These are phyloP conservation scores for Synergus umbraculus DNA, from an alignment of 2,888 invertebrate genomes.

Conservation along the genomic window DNA sequence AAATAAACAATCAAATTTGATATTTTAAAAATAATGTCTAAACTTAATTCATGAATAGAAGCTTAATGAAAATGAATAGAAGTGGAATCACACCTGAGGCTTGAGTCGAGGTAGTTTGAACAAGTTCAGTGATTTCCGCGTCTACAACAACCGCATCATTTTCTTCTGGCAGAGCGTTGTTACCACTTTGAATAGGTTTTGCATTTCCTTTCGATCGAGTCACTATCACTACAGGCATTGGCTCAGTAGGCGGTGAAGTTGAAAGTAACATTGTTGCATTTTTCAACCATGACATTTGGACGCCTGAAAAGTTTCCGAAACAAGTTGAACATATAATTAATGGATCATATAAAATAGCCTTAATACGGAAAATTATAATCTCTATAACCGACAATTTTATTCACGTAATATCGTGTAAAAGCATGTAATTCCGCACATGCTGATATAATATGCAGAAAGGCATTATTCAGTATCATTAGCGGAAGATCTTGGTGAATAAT, in stretches of 20 bases:
- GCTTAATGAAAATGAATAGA: not conserved
- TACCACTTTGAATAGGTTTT: slow-evolving; percentile 56
- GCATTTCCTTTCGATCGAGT: slow-evolving; percentile 62
- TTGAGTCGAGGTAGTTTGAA: slow-evolving; percentile 59
- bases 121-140: slow-evolving; percentile 65
- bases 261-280: slow-evolving; percentile 69
- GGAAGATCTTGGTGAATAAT: too few species aligned
- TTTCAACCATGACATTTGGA: slow-evolving; percentile 72
- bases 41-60: too few species aligned
- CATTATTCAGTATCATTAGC: not conserved
- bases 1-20: not conserved
- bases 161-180: slow-evolving; percentile 67
- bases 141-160: slow-evolving; percentile 71
- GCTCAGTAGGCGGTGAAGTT: slow-evolving; percentile 59
- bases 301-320: slow-evolving; percentile 59
- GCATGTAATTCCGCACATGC: not conserved
- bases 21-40: too few species aligned
- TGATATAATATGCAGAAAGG: too few species aligned
- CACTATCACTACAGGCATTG: slow-evolving; percentile 65
- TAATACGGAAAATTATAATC: not conserved
- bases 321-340: not conserved
- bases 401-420: not conserved
- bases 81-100: slow-evolving; percentile 50
- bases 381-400: not conserved
- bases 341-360: slow-evolving; percentile 17